Base-by-base conservation (phyloP, 2,113 vertebrate genomes). In the Eira barbara region DNA sequence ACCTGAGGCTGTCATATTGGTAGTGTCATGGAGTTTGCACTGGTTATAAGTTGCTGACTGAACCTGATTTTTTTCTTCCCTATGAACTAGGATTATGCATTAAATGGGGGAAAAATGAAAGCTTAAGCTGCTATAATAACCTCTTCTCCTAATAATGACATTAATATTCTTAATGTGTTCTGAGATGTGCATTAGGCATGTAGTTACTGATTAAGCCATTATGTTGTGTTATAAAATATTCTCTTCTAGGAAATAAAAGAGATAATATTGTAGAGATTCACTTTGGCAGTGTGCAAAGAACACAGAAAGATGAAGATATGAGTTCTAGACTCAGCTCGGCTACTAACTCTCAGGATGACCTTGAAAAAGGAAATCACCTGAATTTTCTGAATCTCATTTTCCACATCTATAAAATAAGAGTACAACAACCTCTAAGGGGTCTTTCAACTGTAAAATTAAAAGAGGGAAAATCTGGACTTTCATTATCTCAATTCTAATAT, bases 21-120 rank as follows among this genome's bases (percentile, higher is more conserved):
- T 55, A 88, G 59, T 81, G 95, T 96, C 31, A 13, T 93, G 47
- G 57, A 95, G 42, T 97, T 97, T 94, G 84, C 93, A 76, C 83
- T 97, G 79, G 12, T 69, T 97, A 91, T 7, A 67, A 97, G 23
- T 87, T 96, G 82, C 86, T 98, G 92, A 97, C 73, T 92, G 80
- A 97, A 3, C 59, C 67, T 92, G 63, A 89, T 94, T 59, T 83
- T 91, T 57, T 83, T 52, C 79, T 55, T 23, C 81, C 17, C 2
- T 95, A 76, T 71, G 31, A 94, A 96, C 14, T 69, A 59, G 29
- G 84, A 93, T 97, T 98, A 89, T 86, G 85, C 67, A 97, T 15
- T 45, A 97, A 97, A 92, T 74, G 67, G 89, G 88, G 91, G 13
- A 4, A 2, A n/a, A 94, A n/a, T 79, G 29, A 89, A 95, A 93